phyloP scores from a whole-genome alignment of 1,140 invertebrate species.

The Bemisia tabaci region DNA sequence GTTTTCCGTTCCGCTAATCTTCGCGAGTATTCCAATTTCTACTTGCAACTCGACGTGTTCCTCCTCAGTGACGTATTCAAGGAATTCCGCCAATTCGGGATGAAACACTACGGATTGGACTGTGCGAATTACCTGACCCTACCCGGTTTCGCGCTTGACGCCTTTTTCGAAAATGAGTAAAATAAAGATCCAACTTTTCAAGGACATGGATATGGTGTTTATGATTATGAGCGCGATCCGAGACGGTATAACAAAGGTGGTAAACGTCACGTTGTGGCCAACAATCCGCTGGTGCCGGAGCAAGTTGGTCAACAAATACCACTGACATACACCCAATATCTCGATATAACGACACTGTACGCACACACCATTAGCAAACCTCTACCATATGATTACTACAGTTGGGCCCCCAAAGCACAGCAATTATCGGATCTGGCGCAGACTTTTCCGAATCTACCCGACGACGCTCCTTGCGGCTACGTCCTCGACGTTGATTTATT shows the following conservation, averaged over 20 bases:
- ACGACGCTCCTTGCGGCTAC: constrained; percentile 33
- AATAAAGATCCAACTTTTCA: neutral
- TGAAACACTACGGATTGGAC: neutral
- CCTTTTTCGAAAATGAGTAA: neutral
- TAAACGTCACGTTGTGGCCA: neutral
- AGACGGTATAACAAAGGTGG: neutral
- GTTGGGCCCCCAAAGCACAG: neutral
- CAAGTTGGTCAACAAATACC: neutral
- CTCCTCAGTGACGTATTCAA: neutral
- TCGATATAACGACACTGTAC: neutral
- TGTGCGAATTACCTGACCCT: neutral
- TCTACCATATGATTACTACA: neutral
- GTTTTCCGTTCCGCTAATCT: neutral
- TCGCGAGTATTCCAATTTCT: neutral
- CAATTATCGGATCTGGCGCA: too few relatives aligned
- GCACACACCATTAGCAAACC: neutral
- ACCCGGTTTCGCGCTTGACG: neutral
- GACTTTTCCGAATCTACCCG: neutral
- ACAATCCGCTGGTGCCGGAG: neutral
- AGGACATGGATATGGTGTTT: neutral
- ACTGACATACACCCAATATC: neutral
- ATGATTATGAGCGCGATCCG: neutral
- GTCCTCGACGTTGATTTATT: constrained; percentile 35
- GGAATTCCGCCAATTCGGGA: neutral
- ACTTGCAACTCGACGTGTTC: neutral